Evolutionary conservation across 2,113 vertebrate species (phyloP), one percentile per base, ranked within the genome.

Genomic region (Tenebrosternarchus preto): DNA sequence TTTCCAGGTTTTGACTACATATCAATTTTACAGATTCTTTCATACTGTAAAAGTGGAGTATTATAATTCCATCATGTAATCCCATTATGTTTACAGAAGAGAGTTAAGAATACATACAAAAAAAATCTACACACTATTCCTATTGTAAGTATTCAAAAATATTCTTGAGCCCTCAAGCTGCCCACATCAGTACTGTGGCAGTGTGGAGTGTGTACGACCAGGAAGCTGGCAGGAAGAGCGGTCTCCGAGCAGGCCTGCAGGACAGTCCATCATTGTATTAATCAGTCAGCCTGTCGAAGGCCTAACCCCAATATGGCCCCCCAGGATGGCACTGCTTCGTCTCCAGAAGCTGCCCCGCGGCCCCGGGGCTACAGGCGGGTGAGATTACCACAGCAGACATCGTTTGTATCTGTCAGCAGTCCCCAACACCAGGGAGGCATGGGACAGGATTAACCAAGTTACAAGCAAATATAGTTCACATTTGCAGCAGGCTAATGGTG

Each of bases 391-490:
- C 68, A 76, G 25, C 69, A 73, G 82, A 87, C 67, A 36, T 87
- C 87, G 84, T 92, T 92, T 91, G 88, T 91, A 89, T 87, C 88
- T 91, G 90, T 91, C 90, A 90, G 87, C 82, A 84, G 78, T 80
- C 83, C 84, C 78, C 74, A 84, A 84, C 88, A 75, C 80, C 57
- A 76, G 83, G 87, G 88, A 87, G 79, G 80, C 86, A 87, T 78
- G 46, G 85, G 77, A 77, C 68, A 80, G 85, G 88, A 92, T 91
- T 91, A 92, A 87, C 87, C 77, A 88, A 86, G 84, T 84, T 87
- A 86, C 86, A 86, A 88, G 77, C 76, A 88, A 80, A 86, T 84
- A 84, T 88, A 85, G 85, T 91, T 90, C 88, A 86, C 77, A 84
- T 88, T 88, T 90, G 43, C 66, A 87, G 78, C 78, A 81, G 80